Base-by-base conservation (phyloP, 2,113 vertebrate species). In the Lanius collurio region DNA sequence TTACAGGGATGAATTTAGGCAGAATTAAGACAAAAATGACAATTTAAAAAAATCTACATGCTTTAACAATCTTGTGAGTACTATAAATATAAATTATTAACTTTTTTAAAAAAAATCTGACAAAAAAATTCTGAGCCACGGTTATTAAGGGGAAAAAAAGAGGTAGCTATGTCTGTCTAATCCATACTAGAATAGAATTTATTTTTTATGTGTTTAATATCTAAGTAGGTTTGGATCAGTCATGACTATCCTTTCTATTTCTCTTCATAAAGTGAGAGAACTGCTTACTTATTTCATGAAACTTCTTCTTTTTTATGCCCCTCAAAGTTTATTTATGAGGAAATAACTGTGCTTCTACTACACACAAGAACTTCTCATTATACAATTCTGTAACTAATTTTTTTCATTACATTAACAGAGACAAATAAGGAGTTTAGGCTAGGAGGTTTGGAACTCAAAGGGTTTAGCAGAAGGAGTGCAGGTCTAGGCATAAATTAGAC, bases 41-140 rank as follows among this genome's bases (percentile, higher is more conserved):
- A 49, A 15, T 9, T 42, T 7, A 12, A 37, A 70, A 28, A 69
- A 11, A 3, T 0, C 1, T 9, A 8, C 2, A 19, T 10, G 1
- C 2, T 44, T 77, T 75, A 78, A 19, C 3, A 57, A 46, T 46
- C 23, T 35, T 30, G 8, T 63, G 33, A 52, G 19, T 52, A 15
- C 20, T 52, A 28, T 16, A 35, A 39, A 44, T 35, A 22, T 22
- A 37, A 62, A 31, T 44, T 31, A 37, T 20, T 31, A 20, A 10
- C 11, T 47, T 4, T 7, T 63, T 78, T 42, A 5, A 7, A 6
- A 8, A 62, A 41, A 14, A 37, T 37, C 10, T 60, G 15, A 27
- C 24, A 21, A 53, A 22, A 62, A 42, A 15, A n/a, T 26, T 2
- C 2, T 74, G 9, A 37, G 33, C 8, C 37, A 70, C 20, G 75